Base-by-base conservation (phyloP, 2,888 invertebrate genomes). In the Atrina japonica region DNA sequence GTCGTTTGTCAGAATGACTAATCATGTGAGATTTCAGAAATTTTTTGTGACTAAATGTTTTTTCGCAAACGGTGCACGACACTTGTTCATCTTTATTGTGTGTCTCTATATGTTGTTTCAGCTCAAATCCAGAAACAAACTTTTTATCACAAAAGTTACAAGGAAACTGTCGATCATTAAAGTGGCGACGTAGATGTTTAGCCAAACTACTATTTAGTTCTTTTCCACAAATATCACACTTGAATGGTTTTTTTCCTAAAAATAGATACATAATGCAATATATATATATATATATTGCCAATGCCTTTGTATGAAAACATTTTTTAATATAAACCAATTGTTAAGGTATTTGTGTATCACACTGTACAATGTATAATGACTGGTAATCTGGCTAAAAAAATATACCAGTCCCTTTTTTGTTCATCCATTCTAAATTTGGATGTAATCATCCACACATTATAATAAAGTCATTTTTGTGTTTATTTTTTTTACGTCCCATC, bases 111-210 rank as follows among this genome's bases (percentile, higher is more conserved):
- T 77, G 77, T 16, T 72, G 69, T 29, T 72, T 72, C 41, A 77
- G 68, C 41, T 74, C 70, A 35, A 59, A 64, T n/a, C 58, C 56
- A 1, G 71, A 71, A 14, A 70, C 67, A 49, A 77, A 77, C 3
- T 60, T 63, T 43, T 77, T 77, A 45, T 74, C 56, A 47, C 77
- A 77, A 14, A 74, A 43, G 9, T 64, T 56, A 49, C 77, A 77
- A 5, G 67, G 67, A 29, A 61, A 61, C 61, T 61, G 61, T 5
- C 61, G 49, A 49, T 61, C 61, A 61, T 61, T 61, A 21, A 61
- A 30, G 30, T 61, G 61, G 29, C 61, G 61, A 11, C 35, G 25
- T 25, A 30, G 18, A 23, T 61, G 61, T 21, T 61, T 61, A 7
- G 61, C 61, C 61, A 61, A 30, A 35, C 61, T 61, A 23, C 61